Evolutionary conservation across 2,888 invertebrate species (phyloP).

Genomic region (Hypena proboscidalis): DNA sequence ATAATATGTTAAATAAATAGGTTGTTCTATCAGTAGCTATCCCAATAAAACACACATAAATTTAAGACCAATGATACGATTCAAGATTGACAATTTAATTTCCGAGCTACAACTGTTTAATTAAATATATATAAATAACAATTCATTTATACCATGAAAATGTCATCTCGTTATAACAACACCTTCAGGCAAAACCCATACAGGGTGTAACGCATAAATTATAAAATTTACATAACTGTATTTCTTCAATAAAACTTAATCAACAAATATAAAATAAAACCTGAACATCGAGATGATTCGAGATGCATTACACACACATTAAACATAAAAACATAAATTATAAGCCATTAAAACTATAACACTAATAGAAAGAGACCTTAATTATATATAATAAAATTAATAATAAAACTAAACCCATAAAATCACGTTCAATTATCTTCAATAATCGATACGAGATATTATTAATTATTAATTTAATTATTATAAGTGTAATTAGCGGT

Average conservation of each 20-base stretch:
- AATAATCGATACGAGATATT: slow-evolving; percentile 46
- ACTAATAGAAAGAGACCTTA: slow-evolving; percentile 45
- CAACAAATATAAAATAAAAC: slow-evolving; percentile 2
- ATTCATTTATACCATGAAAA: too few relatives aligned
- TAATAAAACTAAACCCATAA: slow-evolving; percentile 49
- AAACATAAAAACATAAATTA: slow-evolving; percentile 21
- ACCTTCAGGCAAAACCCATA: too few relatives aligned
- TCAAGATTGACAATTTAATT: too few relatives aligned
- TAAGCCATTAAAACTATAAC: slow-evolving; percentile 52
- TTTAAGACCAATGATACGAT: too few relatives aligned
- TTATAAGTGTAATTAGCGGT: slow-evolving; percentile 50
- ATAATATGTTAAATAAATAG: too few relatives aligned
- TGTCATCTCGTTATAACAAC: too few relatives aligned
- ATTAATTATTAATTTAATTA: slow-evolving; percentile 56
- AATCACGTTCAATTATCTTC: slow-evolving; percentile 43
- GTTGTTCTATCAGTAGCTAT: too few relatives aligned
- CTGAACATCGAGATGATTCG: neutral
- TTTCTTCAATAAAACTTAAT: slow-evolving; percentile 7
- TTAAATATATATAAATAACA: too few relatives aligned
- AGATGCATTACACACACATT: slow-evolving; percentile 2
- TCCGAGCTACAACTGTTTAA: too few relatives aligned
- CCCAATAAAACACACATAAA: too few relatives aligned
- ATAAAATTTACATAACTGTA: too few relatives aligned
- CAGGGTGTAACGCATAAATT: too few relatives aligned
- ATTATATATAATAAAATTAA: slow-evolving; percentile 51